Base-by-base conservation (phyloP, 1,140 invertebrate species). In the Drosophila ercepeae region DNA sequence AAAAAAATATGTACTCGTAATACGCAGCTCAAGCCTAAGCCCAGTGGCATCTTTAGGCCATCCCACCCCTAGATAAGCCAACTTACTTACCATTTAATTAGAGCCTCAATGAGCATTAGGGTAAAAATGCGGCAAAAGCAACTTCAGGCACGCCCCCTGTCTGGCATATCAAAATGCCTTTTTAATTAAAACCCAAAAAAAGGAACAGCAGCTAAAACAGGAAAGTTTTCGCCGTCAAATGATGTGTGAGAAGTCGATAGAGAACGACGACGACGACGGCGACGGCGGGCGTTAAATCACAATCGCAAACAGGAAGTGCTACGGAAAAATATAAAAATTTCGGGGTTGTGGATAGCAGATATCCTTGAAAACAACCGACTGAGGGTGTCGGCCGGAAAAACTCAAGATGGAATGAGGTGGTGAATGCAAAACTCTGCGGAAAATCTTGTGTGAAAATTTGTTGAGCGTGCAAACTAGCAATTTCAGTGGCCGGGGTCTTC, bases 211-310 rank as follows among this genome's bases (percentile, higher is more conserved):
- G 11, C 8, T 11, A 11, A 60, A 49, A 53, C 14, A 34, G 46
- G 25, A 29, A 55, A 25, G 49, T 65, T 64, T 60, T 25, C 46
- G 39, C 59, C 34, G 58, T 59, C 81, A 86, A 88, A 81, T 88
- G 81, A 86, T 86, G 81, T 86, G 81, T 86, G 81, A 88, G 82
- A 86, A 86, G 82, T 86, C 81, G 81, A 86, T 86, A 81, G 72
- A 77, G 79, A 52, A 44, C 49, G 71, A 14, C 59, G 55, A 13
- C 53, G 42, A 4, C 48, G 50, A 13, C 34, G n/a, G 13, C 34
- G 34, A 7, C 46, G 46, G 9, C 11, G 34, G 51, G 54, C 54
- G 78, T 63, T 86, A 81, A 86, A 81, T 88, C 81, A 77, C 68
- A 86, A 86, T 74, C 68, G 67, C 81, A 86, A 86, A 86, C 82